These are phyloP conservation scores for Acyrthosiphon pisum DNA, from an alignment of 1,140 invertebrate species.

Conservation along the genomic window DNA sequence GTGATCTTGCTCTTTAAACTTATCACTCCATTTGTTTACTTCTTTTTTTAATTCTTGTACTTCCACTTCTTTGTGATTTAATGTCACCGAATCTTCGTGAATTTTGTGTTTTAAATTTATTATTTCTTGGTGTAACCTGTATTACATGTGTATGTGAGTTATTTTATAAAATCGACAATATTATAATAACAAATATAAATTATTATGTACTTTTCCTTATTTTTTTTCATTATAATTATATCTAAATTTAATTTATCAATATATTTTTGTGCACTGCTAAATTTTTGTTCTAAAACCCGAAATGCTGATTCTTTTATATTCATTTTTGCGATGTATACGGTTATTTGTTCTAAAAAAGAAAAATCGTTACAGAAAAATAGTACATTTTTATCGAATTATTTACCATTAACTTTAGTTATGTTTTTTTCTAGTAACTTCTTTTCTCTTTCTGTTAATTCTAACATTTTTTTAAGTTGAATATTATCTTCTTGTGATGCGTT, in stretches of 20 bases:
- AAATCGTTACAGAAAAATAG: not conserved
- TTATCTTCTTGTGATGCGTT: not conserved
- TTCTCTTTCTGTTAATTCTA: slow-evolving; percentile 20
- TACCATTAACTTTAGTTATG: slow-evolving; percentile 29
- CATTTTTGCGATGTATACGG: not conserved
- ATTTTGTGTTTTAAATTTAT: not conserved
- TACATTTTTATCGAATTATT: not conserved
- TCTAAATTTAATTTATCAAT: slow-evolving; percentile 18
- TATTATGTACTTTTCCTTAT: slow-evolving; percentile 29
- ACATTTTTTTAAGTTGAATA: not conserved
- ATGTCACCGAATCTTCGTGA: not conserved
- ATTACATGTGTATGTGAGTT: too few species aligned
- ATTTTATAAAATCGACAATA: not conserved
- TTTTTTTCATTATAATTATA: slow-evolving; percentile 19
- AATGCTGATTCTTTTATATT: slow-evolving; percentile 26
- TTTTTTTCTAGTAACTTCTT: slow-evolving; percentile 47
- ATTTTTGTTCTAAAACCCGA: not conserved
- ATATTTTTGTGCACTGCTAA: not conserved
- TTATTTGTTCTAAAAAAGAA: slow-evolving; percentile 30
- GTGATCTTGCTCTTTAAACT: slow-evolving; percentile 34
- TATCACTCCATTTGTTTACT: not conserved
- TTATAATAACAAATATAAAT: not conserved
- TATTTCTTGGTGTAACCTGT: slow-evolving; percentile 37
- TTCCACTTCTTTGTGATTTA: slow-evolving; percentile 34
- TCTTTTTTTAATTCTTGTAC: slow-evolving; percentile 53